Percentiles rank a stretch among this genome's conserved stretches.
phyloP scores from a whole-genome alignment of 2,113 vertebrate genomes.

The Onychostoma macrolepis region DNA sequence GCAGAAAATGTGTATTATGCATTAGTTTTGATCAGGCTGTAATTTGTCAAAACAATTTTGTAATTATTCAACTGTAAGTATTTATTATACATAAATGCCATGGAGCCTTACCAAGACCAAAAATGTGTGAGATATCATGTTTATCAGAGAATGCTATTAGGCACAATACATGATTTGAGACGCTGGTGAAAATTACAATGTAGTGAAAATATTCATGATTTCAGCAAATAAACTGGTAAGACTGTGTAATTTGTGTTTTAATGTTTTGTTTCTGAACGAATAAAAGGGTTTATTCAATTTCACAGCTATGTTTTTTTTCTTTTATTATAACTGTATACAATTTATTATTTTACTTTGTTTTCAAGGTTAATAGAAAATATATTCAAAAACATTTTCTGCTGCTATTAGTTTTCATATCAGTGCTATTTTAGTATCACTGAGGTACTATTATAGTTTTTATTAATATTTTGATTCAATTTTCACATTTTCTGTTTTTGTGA shows the following conservation, averaged over 20 bases:
- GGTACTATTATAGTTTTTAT: too few relatives aligned
- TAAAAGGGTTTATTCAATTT: not conserved
- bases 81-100: not conserved
- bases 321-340: not conserved
- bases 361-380: not conserved
- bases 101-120: not conserved
- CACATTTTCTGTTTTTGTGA: too few relatives aligned
- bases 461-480: too few relatives aligned
- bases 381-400: not conserved
- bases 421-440: too few relatives aligned
- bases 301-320: not conserved
- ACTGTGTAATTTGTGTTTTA: not conserved
- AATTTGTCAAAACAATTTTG: too few relatives aligned
- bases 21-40: not conserved
- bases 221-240: not conserved
- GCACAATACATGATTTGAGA: not conserved
- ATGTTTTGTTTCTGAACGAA: too few relatives aligned
- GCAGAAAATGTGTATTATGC: not conserved
- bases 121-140: not conserved
- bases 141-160: not conserved
- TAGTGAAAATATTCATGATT: not conserved
- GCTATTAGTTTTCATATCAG: not conserved
- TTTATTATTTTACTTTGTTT: not conserved
- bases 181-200: not conserved
- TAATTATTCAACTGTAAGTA: not conserved